These are phyloP conservation scores for Lucinisca nassula DNA, from an alignment of 2,888 invertebrate genomes.

Conservation along the genomic window DNA sequence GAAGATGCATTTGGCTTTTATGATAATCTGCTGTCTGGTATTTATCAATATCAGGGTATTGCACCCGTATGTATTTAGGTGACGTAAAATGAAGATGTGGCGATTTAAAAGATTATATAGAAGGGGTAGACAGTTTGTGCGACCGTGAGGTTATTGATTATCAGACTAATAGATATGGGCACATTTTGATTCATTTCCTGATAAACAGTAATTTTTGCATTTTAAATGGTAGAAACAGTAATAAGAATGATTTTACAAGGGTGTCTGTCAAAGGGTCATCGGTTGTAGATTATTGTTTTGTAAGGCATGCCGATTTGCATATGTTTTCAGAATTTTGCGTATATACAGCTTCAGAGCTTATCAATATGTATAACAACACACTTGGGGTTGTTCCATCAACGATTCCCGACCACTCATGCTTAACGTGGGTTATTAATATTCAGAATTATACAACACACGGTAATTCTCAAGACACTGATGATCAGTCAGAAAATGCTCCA, in stretches of 20 bases:
- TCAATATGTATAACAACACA: background rate
- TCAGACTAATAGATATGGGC: background rate
- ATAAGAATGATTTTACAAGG: constrained; percentile 18
- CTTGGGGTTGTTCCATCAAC: background rate
- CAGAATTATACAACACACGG: background rate
- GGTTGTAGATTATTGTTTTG: constrained; percentile 27
- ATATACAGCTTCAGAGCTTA: background rate
- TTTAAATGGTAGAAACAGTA: constrained; percentile 23
- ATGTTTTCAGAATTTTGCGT: constrained; percentile 12
- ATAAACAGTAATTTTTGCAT: constrained; percentile 23
- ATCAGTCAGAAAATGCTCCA: background rate
- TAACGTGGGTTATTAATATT: background rate
- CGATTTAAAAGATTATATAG: background rate
- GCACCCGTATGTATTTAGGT: background rate
- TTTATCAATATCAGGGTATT: background rate
- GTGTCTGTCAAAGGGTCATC: constrained; percentile 13
- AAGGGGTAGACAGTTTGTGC: constrained; percentile 8
- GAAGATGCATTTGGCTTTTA: constrained; percentile 13
- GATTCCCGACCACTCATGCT: constrained; percentile 9
- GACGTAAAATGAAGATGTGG: constrained; percentile 22
- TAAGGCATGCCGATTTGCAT: background rate
- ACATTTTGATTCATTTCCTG: constrained; percentile 1
- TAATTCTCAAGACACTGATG: no score
- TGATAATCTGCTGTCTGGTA: constrained; percentile 2
- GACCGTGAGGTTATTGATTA: constrained; percentile 15